phyloP scores from a whole-genome alignment of 2,797 vertebrate genomes.

The Epinephelus awoara region DNA sequence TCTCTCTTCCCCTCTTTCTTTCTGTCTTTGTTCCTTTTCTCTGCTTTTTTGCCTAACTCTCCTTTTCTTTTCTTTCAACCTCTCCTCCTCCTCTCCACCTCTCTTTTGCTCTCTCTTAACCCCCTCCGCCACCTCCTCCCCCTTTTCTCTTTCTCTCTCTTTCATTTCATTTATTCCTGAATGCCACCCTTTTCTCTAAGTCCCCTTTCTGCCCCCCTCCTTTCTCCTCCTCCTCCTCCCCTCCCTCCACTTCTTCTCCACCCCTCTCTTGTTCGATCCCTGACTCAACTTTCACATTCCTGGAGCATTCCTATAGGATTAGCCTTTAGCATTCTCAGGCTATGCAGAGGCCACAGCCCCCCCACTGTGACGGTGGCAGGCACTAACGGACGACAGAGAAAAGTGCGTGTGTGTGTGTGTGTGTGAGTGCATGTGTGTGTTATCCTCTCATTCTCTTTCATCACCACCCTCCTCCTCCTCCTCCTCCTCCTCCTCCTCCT shows the following conservation, averaged over 20 bases:
- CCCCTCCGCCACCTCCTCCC: slow-evolving; percentile 14
- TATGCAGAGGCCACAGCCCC: slow-evolving; percentile 77
- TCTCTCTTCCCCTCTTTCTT: slow-evolving; percentile 50
- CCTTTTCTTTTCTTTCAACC: slow-evolving; percentile 66
- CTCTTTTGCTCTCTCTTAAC: slow-evolving; percentile 57
- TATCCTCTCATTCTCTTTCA: slow-evolving; percentile 72
- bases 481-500: background rate
- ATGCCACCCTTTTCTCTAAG: slow-evolving; percentile 66
- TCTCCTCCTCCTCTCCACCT: slow-evolving; percentile 65
- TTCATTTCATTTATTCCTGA: slow-evolving; percentile 77
- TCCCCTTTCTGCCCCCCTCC: slow-evolving; percentile 7
- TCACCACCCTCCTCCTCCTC: slow-evolving; percentile 48
- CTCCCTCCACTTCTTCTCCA: slow-evolving; percentile 56
- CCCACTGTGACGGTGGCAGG: slow-evolving; percentile 81
- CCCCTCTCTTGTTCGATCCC: slow-evolving; percentile 83
- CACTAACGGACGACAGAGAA: slow-evolving; percentile 75
- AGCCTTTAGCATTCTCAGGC: slow-evolving; percentile 83
- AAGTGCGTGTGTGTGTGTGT: slow-evolving; percentile 50
- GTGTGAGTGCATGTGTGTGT: slow-evolving; percentile 35
- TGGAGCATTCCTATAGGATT: slow-evolving; percentile 85
- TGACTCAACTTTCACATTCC: slow-evolving; percentile 87
- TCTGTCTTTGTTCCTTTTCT: slow-evolving; percentile 62
- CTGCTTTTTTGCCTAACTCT: slow-evolving; percentile 22
- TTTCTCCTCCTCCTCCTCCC: slow-evolving; percentile 45
- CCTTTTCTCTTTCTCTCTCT: slow-evolving; percentile 67